Base-by-base conservation (phyloP, 2,888 invertebrate species). In the Agriotes lineatus region DNA sequence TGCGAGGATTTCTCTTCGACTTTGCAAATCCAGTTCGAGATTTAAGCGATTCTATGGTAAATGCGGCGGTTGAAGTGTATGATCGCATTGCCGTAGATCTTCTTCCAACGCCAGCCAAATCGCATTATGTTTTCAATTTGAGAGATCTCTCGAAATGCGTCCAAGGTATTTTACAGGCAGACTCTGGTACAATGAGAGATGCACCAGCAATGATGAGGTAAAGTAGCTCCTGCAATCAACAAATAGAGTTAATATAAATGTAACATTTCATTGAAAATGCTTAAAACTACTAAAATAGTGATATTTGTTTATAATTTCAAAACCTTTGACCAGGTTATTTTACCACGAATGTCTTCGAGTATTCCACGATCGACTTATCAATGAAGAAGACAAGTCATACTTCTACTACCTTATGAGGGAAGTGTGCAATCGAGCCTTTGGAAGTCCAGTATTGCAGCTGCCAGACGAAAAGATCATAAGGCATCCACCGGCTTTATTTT, bases 51-150 rank as follows among this genome's bases (percentile, higher is more conserved):
- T 86, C 89, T 19, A 90, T 96, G 77, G 94, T 97, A 0, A 88
- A 90, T 72, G 94, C 96, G 0, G 91, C 96, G 0, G 93, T 96
- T 42, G 93, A 94, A 54, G 87, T 96, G 1, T 97, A 97, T 80
- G 87, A 90, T 72, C 90, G 91, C 76, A 94, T 96, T 45, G 90
- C 92, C 12, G 85, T 88, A 0, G 93, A 94, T 77, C 88, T 97
- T 74, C 84, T 97, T 22, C 97, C 97, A 0, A 97, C 96, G 0
- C 97, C 97, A 0, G 90, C 94, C 20, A 96, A 96, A 82, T 94
- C 94, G 0, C 96, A 97, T 84, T 97, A 97, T 79, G 91, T 96
- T 10, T 97, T 97, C 82, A 97, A 97, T 84, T 85, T 97, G 75
- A 87, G 97, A 48, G 96, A 96, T 85, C 86, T 96, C 39, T 96